Evolutionary conservation across 2,797 vertebrate genomes (phyloP).

Genomic region (Sylvia borin): DNA sequence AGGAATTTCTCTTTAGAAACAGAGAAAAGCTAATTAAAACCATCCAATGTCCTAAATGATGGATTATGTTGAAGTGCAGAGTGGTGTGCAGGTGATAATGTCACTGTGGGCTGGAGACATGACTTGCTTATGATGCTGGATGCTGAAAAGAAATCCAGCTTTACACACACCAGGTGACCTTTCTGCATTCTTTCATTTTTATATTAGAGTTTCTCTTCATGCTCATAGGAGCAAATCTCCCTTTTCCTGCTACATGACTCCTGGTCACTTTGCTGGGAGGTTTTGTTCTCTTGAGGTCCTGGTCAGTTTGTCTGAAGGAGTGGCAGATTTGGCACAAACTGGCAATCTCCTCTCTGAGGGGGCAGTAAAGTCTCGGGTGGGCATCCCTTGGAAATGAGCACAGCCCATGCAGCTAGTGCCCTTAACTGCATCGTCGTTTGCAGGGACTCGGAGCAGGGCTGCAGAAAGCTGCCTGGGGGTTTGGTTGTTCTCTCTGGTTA

Average conservation of each 20-base stretch:
- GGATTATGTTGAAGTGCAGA: not conserved
- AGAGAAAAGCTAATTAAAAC: conserved; percentile 5
- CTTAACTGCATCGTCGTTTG: accelerated
- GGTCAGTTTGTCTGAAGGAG: not conserved
- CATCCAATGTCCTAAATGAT: not conserved
- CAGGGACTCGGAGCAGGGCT: not conserved
- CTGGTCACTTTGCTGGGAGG: not conserved
- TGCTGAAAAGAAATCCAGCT: not conserved
- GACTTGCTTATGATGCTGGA: not conserved
- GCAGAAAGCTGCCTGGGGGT: accelerated
- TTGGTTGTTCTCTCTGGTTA: accelerated
- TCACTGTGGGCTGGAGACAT: not conserved
- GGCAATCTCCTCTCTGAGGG: not conserved
- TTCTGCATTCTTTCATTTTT: not conserved
- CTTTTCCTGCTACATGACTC: not conserved
- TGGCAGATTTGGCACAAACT: not conserved
- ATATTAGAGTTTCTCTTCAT: not conserved
- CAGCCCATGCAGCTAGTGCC: not conserved
- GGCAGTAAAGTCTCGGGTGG: not conserved
- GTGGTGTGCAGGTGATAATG: not conserved
- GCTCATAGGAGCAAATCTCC: not conserved
- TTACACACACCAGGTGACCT: not conserved
- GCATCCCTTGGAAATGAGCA: not conserved
- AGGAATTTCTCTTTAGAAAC: not conserved
- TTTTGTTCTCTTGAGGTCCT: not conserved